A percentile compares a stretch with the other conserved stretches of the same genome.
Conservation (phyloP, 2,888 invertebrate genomes). For the Erannis defoliaria region DNA sequence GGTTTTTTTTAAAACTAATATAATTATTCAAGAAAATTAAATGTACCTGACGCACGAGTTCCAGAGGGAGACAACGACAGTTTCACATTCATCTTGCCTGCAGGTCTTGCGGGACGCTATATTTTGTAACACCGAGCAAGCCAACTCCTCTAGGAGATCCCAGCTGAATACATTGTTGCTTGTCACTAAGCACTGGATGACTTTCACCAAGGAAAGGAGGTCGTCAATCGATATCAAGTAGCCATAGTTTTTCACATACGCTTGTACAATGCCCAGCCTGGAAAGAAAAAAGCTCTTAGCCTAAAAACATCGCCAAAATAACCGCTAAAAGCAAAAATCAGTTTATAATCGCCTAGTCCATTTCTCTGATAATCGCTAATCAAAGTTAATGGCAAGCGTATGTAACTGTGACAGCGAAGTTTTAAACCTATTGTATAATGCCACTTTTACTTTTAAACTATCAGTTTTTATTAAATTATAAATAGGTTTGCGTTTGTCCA, state of each 20-base stretch:
- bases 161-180: constrained; percentile 60
- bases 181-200: constrained; percentile 60
- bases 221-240: constrained; percentile 55
- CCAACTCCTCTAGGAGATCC: constrained; percentile 59
- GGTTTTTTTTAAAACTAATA: too few relatives aligned
- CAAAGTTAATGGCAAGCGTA: too few relatives aligned
- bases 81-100: constrained; percentile 50
- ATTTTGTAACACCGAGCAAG: constrained; percentile 55
- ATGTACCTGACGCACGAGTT: constrained; percentile 75
- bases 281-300: constrained; percentile 39
- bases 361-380: too few relatives aligned
- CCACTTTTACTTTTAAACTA: too few relatives aligned
- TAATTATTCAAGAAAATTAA: too few relatives aligned
- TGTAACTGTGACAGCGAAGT: too few relatives aligned
- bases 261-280: constrained; percentile 72
- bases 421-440: too few relatives aligned
- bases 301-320: too few relatives aligned
- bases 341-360: background rate
- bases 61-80: constrained; percentile 63
- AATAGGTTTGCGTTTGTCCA: too few relatives aligned
- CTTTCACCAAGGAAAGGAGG: constrained; percentile 59
- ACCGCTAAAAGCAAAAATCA: background rate
- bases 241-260: constrained; percentile 65
- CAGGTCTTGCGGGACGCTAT: constrained; percentile 32
- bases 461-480: too few relatives aligned